Evolutionary conservation across 2,797 vertebrate species (phyloP).

Genomic region (Erithacus rubecula): DNA sequence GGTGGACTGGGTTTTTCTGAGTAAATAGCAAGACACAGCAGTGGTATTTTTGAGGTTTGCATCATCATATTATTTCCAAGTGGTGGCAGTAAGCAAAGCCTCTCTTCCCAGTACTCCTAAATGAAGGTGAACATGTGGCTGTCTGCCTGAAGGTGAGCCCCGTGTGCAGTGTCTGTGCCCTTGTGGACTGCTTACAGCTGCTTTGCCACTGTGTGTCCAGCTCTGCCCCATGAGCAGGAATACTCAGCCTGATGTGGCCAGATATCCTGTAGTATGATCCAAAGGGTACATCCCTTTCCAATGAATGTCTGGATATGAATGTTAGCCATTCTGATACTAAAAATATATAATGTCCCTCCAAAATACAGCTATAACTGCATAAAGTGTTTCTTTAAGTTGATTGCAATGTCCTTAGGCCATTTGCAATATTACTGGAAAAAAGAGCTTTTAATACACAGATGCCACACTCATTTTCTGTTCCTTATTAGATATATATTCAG

Average conservation of each 20-base stretch:
- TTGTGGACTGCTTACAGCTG: not conserved
- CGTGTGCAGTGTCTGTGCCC: accelerated
- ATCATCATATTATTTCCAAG: not conserved
- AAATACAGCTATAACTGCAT: not conserved
- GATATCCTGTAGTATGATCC: not conserved
- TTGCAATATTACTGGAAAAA: not conserved
- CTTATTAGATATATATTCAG: not conserved
- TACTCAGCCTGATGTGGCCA: not conserved
- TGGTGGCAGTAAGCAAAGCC: not conserved
- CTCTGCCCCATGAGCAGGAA: not conserved
- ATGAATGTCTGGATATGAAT: not conserved
- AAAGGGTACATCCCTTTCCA: not conserved
- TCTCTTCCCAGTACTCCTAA: not conserved
- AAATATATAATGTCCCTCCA: not conserved
- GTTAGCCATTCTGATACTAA: not conserved
- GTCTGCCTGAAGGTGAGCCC: not conserved
- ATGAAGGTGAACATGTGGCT: not conserved
- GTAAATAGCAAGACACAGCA: not conserved
- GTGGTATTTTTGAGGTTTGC: not conserved
- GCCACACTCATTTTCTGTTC: accelerated
- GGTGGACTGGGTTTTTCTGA: not conserved
- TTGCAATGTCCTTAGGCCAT: not conserved
- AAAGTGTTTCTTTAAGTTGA: not conserved
- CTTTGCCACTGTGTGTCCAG: not conserved
- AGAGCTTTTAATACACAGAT: not conserved